Base-by-base conservation (phyloP, 2,888 invertebrate species). In the Sympetrum striolatum region DNA sequence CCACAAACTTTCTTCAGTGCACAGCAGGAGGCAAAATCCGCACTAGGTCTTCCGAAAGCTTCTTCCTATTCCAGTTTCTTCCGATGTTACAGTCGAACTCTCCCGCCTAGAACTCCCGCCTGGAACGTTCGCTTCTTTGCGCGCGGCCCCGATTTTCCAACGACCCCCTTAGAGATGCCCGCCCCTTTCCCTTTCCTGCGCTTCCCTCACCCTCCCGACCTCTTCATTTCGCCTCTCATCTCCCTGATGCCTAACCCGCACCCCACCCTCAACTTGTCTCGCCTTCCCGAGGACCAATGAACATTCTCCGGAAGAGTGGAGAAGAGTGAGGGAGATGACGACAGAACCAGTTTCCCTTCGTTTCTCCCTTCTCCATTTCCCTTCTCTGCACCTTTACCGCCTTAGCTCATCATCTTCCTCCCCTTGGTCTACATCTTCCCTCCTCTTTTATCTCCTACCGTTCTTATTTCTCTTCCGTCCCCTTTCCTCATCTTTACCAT, bases 291-390 rank as follows among this genome's bases (percentile, higher is more conserved):
- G 90, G 81, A 90, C 90, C 90, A 90, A 86, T 90, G 79, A 86
- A 35, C 80, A 48, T n/a, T 48, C 60, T 91, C 81, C 39, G 90
- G 80, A 44, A 90, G 79, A 44, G 25, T 15, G 79, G 48, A 44
- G 60, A 44, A 82, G 53, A 60, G 25, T 48, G 53, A 90, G 91
- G 90, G 90, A 91, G 53, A 90, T 91, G 91, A 91, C 91, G 91
- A 91, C 91, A 90, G 91, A 90, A 91, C 91, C 91, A 91, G 92
- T 92, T 91, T 91, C 91, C 91, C 91, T 92, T 91, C 91, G 90
- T 91, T 92, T 91, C 91, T 44, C 6, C 53, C 22, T 58, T 39
- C 79, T 64, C 31, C 48, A 12, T 22, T 79, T 48, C 53, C n/a
- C 44, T 39, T 31, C 31, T 35, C 60, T 37, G 60, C 60, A 86